Evolutionary conservation across 2,888 invertebrate species (phyloP), one percentile per base, ranked within the genome.

Genomic region (Cartodere bifasciata): DNA sequence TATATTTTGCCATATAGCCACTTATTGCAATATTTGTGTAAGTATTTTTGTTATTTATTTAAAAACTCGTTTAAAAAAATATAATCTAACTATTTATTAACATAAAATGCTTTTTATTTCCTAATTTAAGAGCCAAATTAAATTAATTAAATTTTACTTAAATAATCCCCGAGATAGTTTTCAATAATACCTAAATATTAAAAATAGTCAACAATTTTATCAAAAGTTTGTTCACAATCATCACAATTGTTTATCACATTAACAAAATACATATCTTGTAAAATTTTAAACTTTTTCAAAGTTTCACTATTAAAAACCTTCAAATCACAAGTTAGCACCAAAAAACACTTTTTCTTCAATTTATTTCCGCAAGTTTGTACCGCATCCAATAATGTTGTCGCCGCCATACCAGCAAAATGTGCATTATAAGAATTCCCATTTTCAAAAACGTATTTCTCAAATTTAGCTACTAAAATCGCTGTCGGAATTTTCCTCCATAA

Each of bases 401-500:
- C 38, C n/a, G 53, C 30, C 15, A 51, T 43, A 10, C 53, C 52
- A 3, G 48, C 36, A 23, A 39, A 37, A 10, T 43, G 15, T 28
- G 45, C 24, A 27, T 42, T 35, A 17, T 43, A 47, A 13, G 41
- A 34, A 7, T 35, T 33, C 11, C 32, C 21, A 12, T 30, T 13
- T 11, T 46, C 35, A 13, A 40, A 37, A 25, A 46, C 51, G 39
- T 56, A 59, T 11, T 39, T 37, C 26, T 57, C 52, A 29, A 56
- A 46, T 15, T 45, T 42, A 15, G 46, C 46, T 11, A 58, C 10
- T 15, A 60, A 45, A 17, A 58, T 43, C n/a, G 56, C 35, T 13
- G 41, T 43, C 6, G 58, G 56, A 14, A 46, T 31, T 41, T 49
- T 45, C 13, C 46, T 46, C 52, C 55, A 56, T 12, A 49, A 35